Evolutionary conservation across 2,888 invertebrate genomes (phyloP).

Genomic region (Atethmia centrago): DNA sequence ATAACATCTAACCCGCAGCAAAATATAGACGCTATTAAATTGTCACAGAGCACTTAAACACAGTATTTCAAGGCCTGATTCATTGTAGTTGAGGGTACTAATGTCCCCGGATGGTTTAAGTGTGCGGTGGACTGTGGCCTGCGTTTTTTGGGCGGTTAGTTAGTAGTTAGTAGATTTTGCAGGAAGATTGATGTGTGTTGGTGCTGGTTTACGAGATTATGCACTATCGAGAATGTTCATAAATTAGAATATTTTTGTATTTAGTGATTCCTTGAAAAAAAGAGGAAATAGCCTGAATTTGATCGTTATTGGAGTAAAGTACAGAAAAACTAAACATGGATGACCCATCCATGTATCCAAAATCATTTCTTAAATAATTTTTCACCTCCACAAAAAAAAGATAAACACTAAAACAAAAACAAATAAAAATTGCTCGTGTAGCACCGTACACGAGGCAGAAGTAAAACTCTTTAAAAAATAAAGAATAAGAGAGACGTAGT

Average conservation of each 20-base stretch:
- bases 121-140: slow-evolving; percentile 26
- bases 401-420: neutral
- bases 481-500: too few relatives aligned
- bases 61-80: slow-evolving; percentile 69
- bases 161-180: slow-evolving; percentile 46
- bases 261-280: neutral
- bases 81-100: slow-evolving; percentile 65
- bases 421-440: neutral
- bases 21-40: slow-evolving; percentile 81
- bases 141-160: slow-evolving; percentile 50
- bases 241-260: neutral
- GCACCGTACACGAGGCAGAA: too few relatives aligned
- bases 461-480: too few relatives aligned
- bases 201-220: slow-evolving; percentile 19
- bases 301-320: neutral
- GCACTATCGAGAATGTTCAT: neutral
- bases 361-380: neutral
- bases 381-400: neutral
- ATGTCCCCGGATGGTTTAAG: slow-evolving; percentile 56
- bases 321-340: neutral
- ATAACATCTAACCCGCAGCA: slow-evolving; percentile 76
- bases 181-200: slow-evolving; percentile 34
- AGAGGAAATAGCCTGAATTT: neutral
- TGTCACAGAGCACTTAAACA: slow-evolving; percentile 71
- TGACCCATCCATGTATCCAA: too few relatives aligned